Conservation (phyloP, 2,888 invertebrate species). For the Eilema depressum region DNA sequence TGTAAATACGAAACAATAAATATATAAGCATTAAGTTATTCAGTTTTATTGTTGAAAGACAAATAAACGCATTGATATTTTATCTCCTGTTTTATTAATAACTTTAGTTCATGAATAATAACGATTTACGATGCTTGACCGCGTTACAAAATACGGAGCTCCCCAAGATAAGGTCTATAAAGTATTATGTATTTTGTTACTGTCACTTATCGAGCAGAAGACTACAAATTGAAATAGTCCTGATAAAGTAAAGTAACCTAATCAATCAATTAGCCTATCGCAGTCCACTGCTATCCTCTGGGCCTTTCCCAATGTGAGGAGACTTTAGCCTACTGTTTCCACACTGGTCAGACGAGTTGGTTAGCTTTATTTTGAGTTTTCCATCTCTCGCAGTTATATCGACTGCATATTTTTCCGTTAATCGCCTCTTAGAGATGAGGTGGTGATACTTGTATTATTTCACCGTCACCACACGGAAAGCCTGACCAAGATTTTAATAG, state of each 20-base stretch:
- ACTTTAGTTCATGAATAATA: constrained; percentile 48
- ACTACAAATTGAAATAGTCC: not conserved
- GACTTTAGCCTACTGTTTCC: no score
- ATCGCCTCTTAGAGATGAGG: no score
- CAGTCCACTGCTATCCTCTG: no score
- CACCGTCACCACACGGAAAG: no score
- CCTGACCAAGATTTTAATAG: no score
- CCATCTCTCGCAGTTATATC: no score
- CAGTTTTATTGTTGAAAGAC: constrained; percentile 44
- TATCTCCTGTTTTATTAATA: constrained; percentile 59
- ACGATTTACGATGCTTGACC: constrained; percentile 44
- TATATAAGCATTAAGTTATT: constrained; percentile 45
- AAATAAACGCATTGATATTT: constrained; percentile 55
- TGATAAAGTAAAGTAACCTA: not conserved
- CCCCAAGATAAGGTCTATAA: not conserved
- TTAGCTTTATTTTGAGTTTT: no score
- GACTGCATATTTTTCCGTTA: no score
- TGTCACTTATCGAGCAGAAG: not conserved
- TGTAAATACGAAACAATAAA: constrained; percentile 45
- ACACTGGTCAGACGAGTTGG: no score
- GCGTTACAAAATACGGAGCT: constrained; percentile 19
- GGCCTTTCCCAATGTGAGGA: no score
- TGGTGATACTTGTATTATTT: no score
- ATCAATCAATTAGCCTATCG: no score
- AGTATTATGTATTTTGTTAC: not conserved